Evolutionary conservation across 2,797 vertebrate species (phyloP).

Genomic region (Chrysocyon brachyurus): DNA sequence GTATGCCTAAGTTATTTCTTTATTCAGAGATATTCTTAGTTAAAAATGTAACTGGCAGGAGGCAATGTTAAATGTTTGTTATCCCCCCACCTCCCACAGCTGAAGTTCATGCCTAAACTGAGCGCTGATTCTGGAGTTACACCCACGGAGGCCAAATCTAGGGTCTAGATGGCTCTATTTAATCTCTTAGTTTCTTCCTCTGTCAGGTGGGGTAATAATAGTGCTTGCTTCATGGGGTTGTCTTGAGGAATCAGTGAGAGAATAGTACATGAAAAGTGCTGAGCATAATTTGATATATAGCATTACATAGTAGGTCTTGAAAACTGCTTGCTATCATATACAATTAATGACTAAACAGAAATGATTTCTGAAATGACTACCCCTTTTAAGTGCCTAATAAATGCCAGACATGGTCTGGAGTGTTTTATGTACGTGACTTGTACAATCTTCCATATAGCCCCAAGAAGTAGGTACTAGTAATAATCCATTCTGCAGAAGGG

Average conservation of each 20-base stretch:
- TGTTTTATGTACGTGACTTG: background rate
- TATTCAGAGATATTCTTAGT: background rate
- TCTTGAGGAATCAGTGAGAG: background rate
- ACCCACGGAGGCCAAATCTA: background rate
- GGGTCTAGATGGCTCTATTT: background rate
- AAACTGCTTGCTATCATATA: background rate
- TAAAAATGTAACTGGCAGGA: background rate
- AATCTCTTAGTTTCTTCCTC: background rate
- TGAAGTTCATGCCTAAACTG: background rate
- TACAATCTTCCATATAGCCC: background rate
- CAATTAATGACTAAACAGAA: background rate
- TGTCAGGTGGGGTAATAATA: background rate
- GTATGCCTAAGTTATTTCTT: background rate
- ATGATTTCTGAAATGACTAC: slow-evolving; percentile 27
- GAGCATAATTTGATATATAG: background rate
- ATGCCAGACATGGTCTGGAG: background rate
- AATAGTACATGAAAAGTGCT: background rate
- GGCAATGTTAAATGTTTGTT: background rate
- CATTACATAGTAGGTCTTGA: background rate
- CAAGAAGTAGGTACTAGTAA: background rate
- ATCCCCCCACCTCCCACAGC: background rate
- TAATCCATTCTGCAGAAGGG: background rate
- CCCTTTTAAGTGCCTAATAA: background rate
- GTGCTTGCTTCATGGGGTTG: background rate
- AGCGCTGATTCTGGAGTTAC: background rate